These are phyloP conservation scores for Sorex araneus DNA, from an alignment of 2,113 vertebrate genomes.

Conservation along the genomic window DNA sequence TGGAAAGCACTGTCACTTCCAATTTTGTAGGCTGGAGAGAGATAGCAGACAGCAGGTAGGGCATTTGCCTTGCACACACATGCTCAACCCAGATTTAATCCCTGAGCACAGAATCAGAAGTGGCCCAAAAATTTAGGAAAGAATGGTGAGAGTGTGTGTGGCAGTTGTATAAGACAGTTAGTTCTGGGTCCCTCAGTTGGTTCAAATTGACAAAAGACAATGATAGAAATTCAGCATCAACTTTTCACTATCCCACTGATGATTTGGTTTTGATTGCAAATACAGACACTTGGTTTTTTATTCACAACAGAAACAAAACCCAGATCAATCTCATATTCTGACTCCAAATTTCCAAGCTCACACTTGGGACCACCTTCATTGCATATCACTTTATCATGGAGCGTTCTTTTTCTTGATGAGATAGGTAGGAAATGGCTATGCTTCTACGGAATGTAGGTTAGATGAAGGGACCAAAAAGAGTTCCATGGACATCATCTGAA, in stretches of 20 bases:
- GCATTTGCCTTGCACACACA: too few relatives aligned
- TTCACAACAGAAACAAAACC: too few relatives aligned
- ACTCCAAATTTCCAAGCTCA: background rate
- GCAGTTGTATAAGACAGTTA: too few relatives aligned
- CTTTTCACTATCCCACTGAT: background rate
- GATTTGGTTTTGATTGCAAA: background rate
- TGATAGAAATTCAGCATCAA: background rate
- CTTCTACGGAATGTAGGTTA: background rate
- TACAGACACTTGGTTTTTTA: too few relatives aligned
- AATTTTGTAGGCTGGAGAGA: too few relatives aligned
- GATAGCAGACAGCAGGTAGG: too few relatives aligned
- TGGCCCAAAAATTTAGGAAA: too few relatives aligned
- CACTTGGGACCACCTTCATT: background rate
- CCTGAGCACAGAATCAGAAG: too few relatives aligned
- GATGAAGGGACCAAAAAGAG: background rate
- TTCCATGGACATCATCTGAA: conserved; percentile 58
- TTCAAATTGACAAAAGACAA: background rate
- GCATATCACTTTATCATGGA: background rate
- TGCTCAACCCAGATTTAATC: too few relatives aligned
- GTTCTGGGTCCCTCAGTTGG: background rate
- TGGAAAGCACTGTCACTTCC: too few relatives aligned
- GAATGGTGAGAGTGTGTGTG: too few relatives aligned
- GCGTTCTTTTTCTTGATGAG: background rate
- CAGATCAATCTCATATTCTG: background rate
- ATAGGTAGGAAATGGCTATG: too few relatives aligned